Base-by-base conservation (phyloP, 1,140 invertebrate species). In the Lucilia sericata region DNA sequence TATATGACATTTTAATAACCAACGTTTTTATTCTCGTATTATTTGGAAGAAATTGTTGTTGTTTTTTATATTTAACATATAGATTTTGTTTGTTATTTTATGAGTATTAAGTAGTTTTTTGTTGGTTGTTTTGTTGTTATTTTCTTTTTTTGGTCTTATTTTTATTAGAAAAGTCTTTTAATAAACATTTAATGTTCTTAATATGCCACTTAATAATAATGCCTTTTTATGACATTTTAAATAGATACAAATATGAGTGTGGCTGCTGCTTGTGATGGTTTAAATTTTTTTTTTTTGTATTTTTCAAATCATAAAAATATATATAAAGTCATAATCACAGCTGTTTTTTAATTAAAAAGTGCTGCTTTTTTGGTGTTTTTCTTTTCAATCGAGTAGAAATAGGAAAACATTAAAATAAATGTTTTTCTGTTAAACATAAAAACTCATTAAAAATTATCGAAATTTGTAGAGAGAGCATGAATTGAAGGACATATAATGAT, bases 151-250 rank as follows among this genome's bases (percentile, higher is more conserved):
- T 51, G 36, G 36, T 36, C 36, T 36, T 36, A 36, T 36, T 36
- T 42, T 42, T 42, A 42, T 55, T 55, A 1, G 12, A n/a, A n/a
- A 55, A 14, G 51, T 55, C 51, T 55, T 55, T 55, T 70, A 70
- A 70, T 70, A 70, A 70, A 70, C 65, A 70, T 70, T 49, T 80
- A 80, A 80, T 80, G 76, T 80, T 21, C 76, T 80, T 80, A 80
- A 80, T 80, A 80, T 80, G 76, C n/a, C 76, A 80, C 76, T 80
- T 80, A 80, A 80, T 80, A 49, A 80, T 80, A 19, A 80, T 51
- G 42, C 42, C n/a, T 19, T 80, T 80, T 80, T 80, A 80, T 80
- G 76, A 80, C 76, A 80, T 80, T 80, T 80, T 80, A 51, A 80
- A 80, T 47, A 49, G 76, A 80, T 80, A 80, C 76, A 80, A 80